A percentile compares a stretch with the other conserved stretches of the same genome.
Evolutionary conservation across 2,113 vertebrate genomes (phyloP).

Genomic region (Urocolius indicus): DNA sequence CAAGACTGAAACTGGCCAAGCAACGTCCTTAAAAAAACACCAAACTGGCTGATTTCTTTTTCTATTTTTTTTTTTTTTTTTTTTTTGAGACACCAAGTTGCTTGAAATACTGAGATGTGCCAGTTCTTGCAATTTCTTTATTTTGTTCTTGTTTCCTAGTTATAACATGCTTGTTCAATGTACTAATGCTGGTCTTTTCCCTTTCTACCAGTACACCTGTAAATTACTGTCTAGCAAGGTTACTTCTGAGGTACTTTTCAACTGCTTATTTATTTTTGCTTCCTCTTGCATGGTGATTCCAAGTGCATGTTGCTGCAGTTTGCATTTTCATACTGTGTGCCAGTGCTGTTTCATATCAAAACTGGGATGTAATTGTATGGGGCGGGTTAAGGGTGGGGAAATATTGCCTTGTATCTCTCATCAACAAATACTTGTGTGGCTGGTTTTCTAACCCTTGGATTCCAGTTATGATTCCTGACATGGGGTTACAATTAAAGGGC

Average conservation of each 20-base stretch:
- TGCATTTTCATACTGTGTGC: slow-evolving; percentile 26
- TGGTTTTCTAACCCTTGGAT: slow-evolving; percentile 13
- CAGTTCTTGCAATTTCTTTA: background rate
- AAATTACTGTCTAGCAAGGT: slow-evolving; percentile 96
- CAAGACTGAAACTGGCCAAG: slow-evolving; percentile 43
- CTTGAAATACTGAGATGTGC: background rate
- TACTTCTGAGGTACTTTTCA: slow-evolving; percentile 94
- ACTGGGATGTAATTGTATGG: background rate
- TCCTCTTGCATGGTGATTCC: slow-evolving; percentile 74
- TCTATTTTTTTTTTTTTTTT: background rate
- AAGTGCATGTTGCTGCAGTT: slow-evolving; percentile 69
- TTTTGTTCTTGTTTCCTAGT: slow-evolving; percentile 48
- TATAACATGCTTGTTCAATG: slow-evolving; percentile 69
- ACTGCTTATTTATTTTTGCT: slow-evolving; percentile 74
- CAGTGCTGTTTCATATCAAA: slow-evolving; percentile 18
- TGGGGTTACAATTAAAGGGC: background rate
- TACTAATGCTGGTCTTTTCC: slow-evolving; percentile 92
- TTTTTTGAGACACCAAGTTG: background rate
- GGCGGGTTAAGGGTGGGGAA: background rate
- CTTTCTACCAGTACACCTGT: slow-evolving; percentile 91
- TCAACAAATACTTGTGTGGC: background rate
- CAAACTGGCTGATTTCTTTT: background rate
- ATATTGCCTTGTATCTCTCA: background rate
- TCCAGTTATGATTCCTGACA: background rate
- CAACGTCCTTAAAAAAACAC: background rate